phyloP scores from a whole-genome alignment of 2,113 vertebrate genomes.

The Hydrochoerus hydrochaeris region DNA sequence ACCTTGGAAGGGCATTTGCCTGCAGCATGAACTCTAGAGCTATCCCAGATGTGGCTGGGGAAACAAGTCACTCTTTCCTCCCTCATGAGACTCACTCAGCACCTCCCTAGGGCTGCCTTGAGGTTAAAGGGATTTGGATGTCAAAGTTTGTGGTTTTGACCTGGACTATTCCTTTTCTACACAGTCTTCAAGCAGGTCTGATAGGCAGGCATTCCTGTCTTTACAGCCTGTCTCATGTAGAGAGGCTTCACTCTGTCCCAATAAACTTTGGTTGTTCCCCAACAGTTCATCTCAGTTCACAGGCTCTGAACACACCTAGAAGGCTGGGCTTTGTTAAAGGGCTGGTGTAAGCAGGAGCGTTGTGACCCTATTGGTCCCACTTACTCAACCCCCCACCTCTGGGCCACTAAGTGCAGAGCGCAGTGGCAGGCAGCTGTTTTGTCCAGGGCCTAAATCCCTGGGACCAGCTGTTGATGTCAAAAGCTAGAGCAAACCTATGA shows the following conservation, averaged over 20 bases:
- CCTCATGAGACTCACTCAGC: neutral
- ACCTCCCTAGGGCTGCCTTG: accelerated
- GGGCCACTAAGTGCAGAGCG: neutral
- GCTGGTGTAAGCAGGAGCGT: neutral
- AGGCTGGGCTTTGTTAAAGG: neutral
- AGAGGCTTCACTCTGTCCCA: neutral
- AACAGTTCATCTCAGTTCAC: neutral
- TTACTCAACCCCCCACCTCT: neutral
- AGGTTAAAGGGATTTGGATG: neutral
- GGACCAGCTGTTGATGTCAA: neutral
- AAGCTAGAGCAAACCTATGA: neutral
- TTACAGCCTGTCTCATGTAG: neutral
- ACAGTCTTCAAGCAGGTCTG: too few species aligned
- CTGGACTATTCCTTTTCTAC: neutral
- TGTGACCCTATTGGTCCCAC: neutral
- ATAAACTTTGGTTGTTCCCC: neutral
- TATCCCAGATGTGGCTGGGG: neutral
- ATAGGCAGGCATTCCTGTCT: neutral
- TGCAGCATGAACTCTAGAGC: neutral
- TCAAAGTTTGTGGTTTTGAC: neutral
- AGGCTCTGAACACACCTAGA: neutral
- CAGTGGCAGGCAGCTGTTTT: neutral
- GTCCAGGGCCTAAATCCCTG: neutral
- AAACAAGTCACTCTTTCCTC: neutral
- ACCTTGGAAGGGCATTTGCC: neutral